These are phyloP conservation scores for Gambusia yucatana DNA, from an alignment of 2,797 vertebrate species.

Conservation along the genomic window DNA sequence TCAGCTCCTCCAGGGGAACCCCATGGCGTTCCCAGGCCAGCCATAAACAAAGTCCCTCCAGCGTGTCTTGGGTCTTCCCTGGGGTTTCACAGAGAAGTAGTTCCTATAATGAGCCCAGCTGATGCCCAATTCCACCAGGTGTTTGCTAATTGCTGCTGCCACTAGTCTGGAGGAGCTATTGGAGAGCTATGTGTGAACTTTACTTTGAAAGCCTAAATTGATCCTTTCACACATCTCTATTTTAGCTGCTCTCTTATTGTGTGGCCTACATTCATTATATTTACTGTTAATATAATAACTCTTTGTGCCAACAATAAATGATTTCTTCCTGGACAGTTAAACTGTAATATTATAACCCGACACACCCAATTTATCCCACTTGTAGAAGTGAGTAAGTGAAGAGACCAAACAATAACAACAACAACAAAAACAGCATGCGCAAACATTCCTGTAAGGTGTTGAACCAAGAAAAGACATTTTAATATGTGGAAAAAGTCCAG, in stretches of 20 bases:
- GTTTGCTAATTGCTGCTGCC: too few species aligned
- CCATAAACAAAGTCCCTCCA: too few species aligned
- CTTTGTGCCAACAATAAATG: background rate
- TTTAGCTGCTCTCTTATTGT: background rate
- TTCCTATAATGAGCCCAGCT: too few species aligned
- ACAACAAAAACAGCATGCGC: background rate
- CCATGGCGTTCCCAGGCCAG: too few species aligned
- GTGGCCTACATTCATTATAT: background rate
- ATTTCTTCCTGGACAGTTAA: too few species aligned
- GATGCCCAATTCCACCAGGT: too few species aligned
- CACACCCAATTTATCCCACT: background rate
- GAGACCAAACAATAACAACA: background rate
- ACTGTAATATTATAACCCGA: too few species aligned
- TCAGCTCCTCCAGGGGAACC: too few species aligned
- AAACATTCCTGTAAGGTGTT: background rate
- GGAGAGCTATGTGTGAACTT: background rate
- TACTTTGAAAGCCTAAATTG: background rate
- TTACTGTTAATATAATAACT: background rate
- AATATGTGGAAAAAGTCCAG: background rate
- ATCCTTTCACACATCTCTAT: background rate
- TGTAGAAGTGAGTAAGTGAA: background rate
- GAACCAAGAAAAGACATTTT: background rate
- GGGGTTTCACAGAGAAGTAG: too few species aligned
- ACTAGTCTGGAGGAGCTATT: too few species aligned
- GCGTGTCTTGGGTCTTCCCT: too few species aligned